phyloP scores from a whole-genome alignment of 2,113 vertebrate genomes.

The Dendropsophus ebraccatus region DNA sequence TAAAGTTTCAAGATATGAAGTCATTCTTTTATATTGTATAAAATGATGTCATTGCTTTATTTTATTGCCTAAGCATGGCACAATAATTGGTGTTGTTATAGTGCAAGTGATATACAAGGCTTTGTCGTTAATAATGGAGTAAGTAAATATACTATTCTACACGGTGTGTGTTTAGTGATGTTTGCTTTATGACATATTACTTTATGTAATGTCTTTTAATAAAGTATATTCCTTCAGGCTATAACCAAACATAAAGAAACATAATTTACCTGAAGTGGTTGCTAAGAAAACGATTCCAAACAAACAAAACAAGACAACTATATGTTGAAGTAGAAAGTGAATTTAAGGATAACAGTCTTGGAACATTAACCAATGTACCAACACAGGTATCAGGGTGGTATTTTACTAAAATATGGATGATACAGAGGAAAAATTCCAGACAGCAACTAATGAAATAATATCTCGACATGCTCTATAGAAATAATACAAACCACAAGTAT shows the following conservation, averaged over 20 bases:
- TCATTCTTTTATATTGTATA: conserved; percentile 1
- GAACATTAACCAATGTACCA: background rate
- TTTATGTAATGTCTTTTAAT: conserved; percentile 15
- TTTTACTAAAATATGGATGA: background rate
- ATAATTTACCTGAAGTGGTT: conserved; percentile 4
- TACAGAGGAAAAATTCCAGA: background rate
- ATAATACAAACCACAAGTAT: background rate
- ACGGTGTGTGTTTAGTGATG: conserved; percentile 8
- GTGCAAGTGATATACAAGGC: background rate
- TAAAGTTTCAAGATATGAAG: background rate
- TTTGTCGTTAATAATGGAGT: conserved; percentile 16
- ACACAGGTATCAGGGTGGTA: background rate
- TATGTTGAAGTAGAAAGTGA: conserved; percentile 28
- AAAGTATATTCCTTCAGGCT: conserved; percentile 17
- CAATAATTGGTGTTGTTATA: conserved; percentile 12
- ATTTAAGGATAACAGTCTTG: background rate
- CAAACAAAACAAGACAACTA: background rate
- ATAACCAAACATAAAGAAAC: conserved; percentile 12
- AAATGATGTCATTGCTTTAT: background rate
- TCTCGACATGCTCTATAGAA: background rate
- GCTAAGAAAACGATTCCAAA: conserved; percentile 17
- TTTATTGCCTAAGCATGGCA: background rate
- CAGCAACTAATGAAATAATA: background rate
- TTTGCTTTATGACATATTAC: conserved; percentile 39
- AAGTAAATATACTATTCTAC: background rate